These are phyloP conservation scores for Pristionchus fissidentatus DNA, from an alignment of 2,888 invertebrate species.

Conservation along the genomic window DNA sequence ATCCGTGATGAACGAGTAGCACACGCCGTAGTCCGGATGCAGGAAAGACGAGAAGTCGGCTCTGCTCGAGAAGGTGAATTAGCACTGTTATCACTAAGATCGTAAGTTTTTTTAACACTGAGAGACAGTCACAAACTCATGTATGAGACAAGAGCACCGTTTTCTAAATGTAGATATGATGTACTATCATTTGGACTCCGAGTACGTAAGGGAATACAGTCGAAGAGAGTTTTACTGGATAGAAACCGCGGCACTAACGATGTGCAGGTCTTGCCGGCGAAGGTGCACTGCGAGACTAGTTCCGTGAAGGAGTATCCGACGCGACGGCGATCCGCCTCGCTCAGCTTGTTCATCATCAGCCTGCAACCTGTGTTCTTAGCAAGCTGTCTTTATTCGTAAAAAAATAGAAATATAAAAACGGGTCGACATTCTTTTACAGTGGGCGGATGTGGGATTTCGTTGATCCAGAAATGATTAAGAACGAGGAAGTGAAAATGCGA, in stretches of 20 bases:
- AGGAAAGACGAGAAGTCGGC: slow-evolving; percentile 27
- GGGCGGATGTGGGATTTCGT: background rate
- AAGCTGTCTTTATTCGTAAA: background rate
- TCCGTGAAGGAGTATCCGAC: slow-evolving; percentile 26
- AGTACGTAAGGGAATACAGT: background rate
- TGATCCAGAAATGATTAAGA: too few species aligned
- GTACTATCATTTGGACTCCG: background rate
- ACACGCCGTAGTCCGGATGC: slow-evolving; percentile 36
- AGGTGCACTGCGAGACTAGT: slow-evolving; percentile 11
- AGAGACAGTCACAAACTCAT: too few species aligned
- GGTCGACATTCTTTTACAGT: background rate
- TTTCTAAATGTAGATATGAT: background rate
- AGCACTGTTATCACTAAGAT: background rate
- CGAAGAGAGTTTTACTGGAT: background rate
- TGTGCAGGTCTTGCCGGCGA: slow-evolving; percentile 10
- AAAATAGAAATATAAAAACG: background rate
- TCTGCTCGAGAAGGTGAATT: background rate
- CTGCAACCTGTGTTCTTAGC: background rate
- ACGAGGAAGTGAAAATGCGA: too few species aligned
- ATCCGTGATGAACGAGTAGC: background rate
- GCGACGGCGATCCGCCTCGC: background rate
- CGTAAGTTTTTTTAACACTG: too few species aligned
- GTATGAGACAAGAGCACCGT: background rate
- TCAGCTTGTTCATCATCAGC: background rate
- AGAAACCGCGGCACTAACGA: background rate